Evolutionary conservation across 1,140 invertebrate species (phyloP), one percentile per base, ranked within the genome.

Genomic region (Apis florea): DNA sequence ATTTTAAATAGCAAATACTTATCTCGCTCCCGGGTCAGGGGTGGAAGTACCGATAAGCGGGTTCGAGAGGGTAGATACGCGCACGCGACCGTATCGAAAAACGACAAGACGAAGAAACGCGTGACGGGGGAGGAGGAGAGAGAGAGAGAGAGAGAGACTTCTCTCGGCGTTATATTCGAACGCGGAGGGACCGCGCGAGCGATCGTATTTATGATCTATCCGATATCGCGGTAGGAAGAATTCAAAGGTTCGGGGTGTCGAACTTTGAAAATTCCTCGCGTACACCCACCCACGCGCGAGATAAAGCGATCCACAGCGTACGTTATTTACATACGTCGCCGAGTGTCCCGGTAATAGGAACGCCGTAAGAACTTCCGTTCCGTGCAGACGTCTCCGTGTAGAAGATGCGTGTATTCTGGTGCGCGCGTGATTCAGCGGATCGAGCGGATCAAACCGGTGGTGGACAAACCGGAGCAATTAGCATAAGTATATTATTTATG

Each of bases 1-100:
- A 93, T 93, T 93, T 93, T 92, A 93, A 93, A 93, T 93, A 93
- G 91, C 88, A 87, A 93, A 92, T 92, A 93, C 92, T 93, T 93
- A 93, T 93, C 92, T 92, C 83, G 83, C 82, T 51, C 71, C 67
- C 74, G 78, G 72, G 59, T 79, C 81, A 40, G 83, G 31, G 81
- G 68, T 53, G 64, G 71, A 71, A 76, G 70, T 63, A 49, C 64
- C 76, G 85, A 89, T 83, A 83, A 87, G 82, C 83, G 31, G 75
- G 59, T 70, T 40, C 82, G 72, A 83, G 83, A 77, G 82, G 79
- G 85, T 87, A 85, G 82, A 86, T 83, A 83, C 66, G 85, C 59
- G 67, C 71, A 83, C 77, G 71, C 76, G 76, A 83, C 85, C 53
- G 67, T 47, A 13, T 19, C 47, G 79, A 70, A 74, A 79, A 86